Evolutionary conservation across 53 echinoderm and acorn worm species (phyloP).

Genomic region (Glandiceps talaboti): DNA sequence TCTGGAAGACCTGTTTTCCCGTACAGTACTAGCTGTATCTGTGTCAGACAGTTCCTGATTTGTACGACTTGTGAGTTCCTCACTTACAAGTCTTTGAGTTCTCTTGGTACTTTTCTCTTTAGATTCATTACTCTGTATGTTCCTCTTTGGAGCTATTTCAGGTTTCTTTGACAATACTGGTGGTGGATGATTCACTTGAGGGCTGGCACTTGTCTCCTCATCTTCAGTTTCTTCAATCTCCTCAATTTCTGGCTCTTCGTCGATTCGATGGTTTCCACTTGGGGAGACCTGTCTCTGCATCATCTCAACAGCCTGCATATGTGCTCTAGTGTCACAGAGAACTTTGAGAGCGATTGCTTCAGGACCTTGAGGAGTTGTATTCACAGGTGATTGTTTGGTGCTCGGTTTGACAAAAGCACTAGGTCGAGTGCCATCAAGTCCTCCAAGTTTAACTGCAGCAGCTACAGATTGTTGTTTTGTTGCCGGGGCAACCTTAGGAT

Average conservation of each 20-base stretch:
- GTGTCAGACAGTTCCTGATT: not conserved
- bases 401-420: not conserved
- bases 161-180: not conserved
- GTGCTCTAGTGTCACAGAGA: slow-evolving; percentile 73
- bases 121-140: not conserved
- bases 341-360: slow-evolving; percentile 87
- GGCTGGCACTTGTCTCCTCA: not conserved
- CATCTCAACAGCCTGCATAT: slow-evolving; percentile 90
- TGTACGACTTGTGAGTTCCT: not conserved
- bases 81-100: not conserved
- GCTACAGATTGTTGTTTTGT: not conserved
- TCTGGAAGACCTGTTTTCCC: not conserved
- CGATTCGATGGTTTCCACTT: not conserved
- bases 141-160: not conserved
- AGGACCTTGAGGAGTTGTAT: slow-evolving; percentile 1
- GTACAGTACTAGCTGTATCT: not conserved
- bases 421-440: not conserved
- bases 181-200: not conserved
- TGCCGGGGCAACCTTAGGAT: not conserved
- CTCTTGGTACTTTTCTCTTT: not conserved
- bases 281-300: slow-evolving; percentile 57
- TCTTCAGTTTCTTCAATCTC: not conserved
- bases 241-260: not conserved
- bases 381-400: not conserved
- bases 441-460: not conserved